Conservation (phyloP, 2,888 invertebrate genomes). For the Euclidia mi region DNA sequence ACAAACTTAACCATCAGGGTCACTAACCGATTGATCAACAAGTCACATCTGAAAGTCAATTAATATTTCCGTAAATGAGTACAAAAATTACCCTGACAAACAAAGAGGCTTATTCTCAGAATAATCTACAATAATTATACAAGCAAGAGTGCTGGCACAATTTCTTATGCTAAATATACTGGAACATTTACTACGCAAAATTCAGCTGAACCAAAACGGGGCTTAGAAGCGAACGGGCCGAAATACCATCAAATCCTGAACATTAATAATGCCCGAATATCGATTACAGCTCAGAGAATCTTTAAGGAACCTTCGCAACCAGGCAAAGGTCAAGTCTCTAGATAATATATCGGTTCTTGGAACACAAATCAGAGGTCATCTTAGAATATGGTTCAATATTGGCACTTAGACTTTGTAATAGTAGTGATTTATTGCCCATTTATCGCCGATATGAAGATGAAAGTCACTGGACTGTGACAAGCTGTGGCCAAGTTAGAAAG, state of each 20-base stretch:
- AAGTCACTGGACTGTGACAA: no score
- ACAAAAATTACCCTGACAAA: no score
- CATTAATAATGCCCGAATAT: constrained; percentile 46
- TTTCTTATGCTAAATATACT: neutral
- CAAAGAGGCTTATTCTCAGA: no score
- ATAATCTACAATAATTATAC: no score
- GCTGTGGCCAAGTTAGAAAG: no score
- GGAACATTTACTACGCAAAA: neutral
- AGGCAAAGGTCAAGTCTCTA: constrained; percentile 12
- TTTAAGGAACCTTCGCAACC: constrained; percentile 23
- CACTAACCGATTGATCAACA: no score
- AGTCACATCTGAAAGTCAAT: no score
- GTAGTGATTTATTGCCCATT: neutral
- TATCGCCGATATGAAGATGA: no score
- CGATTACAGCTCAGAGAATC: constrained; percentile 39
- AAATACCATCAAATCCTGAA: constrained; percentile 32
- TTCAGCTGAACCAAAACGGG: constrained; percentile 5
- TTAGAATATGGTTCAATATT: neutral
- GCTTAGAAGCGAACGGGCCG: constrained; percentile 4
- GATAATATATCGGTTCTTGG: constrained; percentile 24
- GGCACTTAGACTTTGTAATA: neutral
- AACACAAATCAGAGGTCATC: constrained; percentile 11
- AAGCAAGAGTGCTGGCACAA: neutral
- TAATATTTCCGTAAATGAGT: no score
- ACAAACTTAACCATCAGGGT: no score